Base-by-base conservation (phyloP, 2,888 invertebrate species). In the Melanostoma mellinum region DNA sequence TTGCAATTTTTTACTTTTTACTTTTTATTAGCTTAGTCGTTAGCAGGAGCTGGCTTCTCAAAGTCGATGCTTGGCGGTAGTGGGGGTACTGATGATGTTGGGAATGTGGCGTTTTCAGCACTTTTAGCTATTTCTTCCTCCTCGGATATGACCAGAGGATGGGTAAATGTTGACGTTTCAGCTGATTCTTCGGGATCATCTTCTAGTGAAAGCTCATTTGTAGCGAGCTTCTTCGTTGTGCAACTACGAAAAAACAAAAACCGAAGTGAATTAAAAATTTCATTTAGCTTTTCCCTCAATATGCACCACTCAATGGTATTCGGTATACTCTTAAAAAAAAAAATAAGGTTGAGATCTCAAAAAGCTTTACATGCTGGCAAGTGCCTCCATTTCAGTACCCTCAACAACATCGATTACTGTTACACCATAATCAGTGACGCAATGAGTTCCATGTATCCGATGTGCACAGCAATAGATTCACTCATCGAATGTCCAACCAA, bases 381-480 rank as follows among this genome's bases (percentile, higher is more conserved):
- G 92, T 0, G 99, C 96, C 88, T 99, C 98, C 94, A 99, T 94
- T 4, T 99, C 99, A 6, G 98, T 98, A 3, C 98, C 99, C 93
- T 99, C 99, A 0, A 99, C 99, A 0, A 99, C 99, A 92, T 99
- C 99, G 86, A 99, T 98, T 2, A 99, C 98, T 78, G 96, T 95
- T 3, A 99, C 92, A 38, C 91, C 92, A n/a, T n/a, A 72, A 93
- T 93, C 48, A 97, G 92, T 80, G 94, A 93, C 40, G 94, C 93
- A 75, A 97, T 93, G 53, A 95, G 89, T 0, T 93, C 92, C 82
- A 90, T 89, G 72, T 93, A 92, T 0, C 96, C 95, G 20, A 95
- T 94, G 75, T 97, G 95, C 1, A 99, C 98, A 0, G 98, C 99
- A 44, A 99, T 94, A 0, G 99, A 98, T 6, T 99, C 99, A 32